Conservation (phyloP, 2,113 vertebrate species). For the Indri indri region DNA sequence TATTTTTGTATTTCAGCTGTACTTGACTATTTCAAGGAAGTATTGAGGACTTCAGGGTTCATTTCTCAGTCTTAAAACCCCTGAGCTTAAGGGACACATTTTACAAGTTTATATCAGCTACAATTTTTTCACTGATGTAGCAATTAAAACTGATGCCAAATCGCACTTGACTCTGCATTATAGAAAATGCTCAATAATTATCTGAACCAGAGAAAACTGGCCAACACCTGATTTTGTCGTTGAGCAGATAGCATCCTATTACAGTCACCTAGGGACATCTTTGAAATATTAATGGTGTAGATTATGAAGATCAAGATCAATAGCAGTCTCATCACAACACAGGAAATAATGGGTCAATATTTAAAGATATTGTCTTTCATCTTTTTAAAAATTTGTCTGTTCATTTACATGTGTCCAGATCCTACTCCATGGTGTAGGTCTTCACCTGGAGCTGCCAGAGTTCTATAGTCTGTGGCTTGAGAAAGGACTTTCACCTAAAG, state of each 20-base stretch:
- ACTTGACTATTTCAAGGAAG: not conserved
- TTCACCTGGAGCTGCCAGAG: not conserved
- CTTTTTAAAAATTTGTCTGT: not conserved
- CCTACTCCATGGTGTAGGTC: not conserved
- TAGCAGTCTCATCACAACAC: not conserved
- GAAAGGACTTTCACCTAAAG: not conserved
- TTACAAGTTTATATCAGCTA: not conserved
- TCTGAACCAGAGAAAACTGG: not conserved
- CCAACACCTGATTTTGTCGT: not conserved
- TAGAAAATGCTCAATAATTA: not conserved
- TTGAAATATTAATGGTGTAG: not conserved
- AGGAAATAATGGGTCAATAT: not conserved
- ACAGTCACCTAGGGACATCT: not conserved
- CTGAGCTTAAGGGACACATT: not conserved
- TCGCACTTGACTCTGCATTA: not conserved
- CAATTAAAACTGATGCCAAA: not conserved
- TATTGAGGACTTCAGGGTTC: not conserved
- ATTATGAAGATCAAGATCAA: conserved; percentile 19
- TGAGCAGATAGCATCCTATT: not conserved
- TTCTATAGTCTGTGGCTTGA: not conserved
- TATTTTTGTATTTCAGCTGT: not conserved
- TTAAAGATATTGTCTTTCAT: not conserved
- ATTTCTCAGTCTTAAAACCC: not conserved
- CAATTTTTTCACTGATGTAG: not conserved
- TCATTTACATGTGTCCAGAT: not conserved